Base-by-base conservation (phyloP, 2,797 vertebrate genomes). In the Poecilia gillii region DNA sequence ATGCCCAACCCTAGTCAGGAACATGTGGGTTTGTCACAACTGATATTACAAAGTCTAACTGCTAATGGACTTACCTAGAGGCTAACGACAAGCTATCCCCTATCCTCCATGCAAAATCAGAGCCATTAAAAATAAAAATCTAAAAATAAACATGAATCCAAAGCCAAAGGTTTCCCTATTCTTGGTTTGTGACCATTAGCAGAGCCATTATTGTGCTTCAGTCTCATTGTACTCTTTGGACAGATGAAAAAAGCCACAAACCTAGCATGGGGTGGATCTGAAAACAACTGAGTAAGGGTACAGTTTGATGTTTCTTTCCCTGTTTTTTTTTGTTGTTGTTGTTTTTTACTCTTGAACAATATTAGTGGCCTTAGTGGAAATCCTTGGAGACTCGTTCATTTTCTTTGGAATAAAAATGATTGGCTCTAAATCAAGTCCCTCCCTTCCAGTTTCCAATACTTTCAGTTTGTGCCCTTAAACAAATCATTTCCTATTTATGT, bases 61-160 rank as follows among this genome's bases (percentile, higher is more conserved):
- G 39, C 66, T 68, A 66, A 39, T 20, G 62, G 62, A 39, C 8
- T 23, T 36, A 20, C 33, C 16, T 12, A 7, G 9, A 25, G 66
- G 66, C 25, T 23, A 68, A 23, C 62, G 20, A 36, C 16, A 9
- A 36, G 16, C 13, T 18, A 64, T 36, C 28, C 59, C 2, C 31
- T 33, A 33, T 33, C 2, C 16, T 64, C 62, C 62, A 64, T 39
- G 8, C 14, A 64, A 8, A 31, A 64, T 3, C 20, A 33, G 9
- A 64, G 16, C 6, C 31, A 18, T 36, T 64, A 14, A 64, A 57
- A n/a, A 28, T n/a, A 18, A 62, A 62, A 62, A 36, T 11, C 25
- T 55, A 55, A 55, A 55, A 55, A 55, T 55, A 55, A 55, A 55
- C 51, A 55, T 55, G 23, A 55, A 55, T 55, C 51, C 51, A 55